phyloP scores from a whole-genome alignment of 1,140 invertebrate species.

The Temnothorax longispinosus region DNA sequence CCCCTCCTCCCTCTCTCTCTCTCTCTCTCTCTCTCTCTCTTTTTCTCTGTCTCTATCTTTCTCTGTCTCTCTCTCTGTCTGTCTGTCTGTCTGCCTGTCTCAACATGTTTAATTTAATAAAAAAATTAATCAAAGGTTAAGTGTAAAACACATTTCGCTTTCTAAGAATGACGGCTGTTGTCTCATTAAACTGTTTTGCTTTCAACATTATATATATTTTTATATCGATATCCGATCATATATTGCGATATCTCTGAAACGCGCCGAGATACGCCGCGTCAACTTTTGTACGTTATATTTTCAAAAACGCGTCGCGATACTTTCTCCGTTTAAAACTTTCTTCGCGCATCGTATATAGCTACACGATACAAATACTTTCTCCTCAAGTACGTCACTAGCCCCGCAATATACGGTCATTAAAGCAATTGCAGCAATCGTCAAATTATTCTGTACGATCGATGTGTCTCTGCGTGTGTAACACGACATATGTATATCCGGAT shows the following conservation, averaged over 20 bases:
- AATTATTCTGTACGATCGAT: not conserved
- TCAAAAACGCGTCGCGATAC: constrained; percentile 41
- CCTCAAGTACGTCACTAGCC: constrained; percentile 23
- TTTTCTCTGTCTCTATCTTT: not conserved
- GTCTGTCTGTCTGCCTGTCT: not conserved
- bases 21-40: not conserved
- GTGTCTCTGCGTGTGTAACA: not conserved
- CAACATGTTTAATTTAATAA: not conserved
- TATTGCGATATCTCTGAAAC: not conserved
- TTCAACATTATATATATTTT: not conserved
- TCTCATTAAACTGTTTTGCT: not conserved
- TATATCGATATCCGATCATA: not conserved
- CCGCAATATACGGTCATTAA: constrained; percentile 10
- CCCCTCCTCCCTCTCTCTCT: too few relatives aligned
- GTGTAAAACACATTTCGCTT: not conserved
- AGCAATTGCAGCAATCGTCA: constrained; percentile 6
- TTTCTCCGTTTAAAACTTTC: constrained; percentile 72
- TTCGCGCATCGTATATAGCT: constrained; percentile 15
- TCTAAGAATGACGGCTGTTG: not conserved
- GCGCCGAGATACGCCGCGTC: not conserved
- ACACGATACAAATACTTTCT: constrained; percentile 57
- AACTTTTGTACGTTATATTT: constrained; percentile 34
- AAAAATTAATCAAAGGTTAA: not conserved
- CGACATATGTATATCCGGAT: not conserved
- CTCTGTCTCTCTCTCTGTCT: not conserved